Percentiles rank a stretch among this genome's conserved stretches.
These are phyloP conservation scores for Garrulus glandarius DNA, from an alignment of 2,797 vertebrate species.

Conservation along the genomic window DNA sequence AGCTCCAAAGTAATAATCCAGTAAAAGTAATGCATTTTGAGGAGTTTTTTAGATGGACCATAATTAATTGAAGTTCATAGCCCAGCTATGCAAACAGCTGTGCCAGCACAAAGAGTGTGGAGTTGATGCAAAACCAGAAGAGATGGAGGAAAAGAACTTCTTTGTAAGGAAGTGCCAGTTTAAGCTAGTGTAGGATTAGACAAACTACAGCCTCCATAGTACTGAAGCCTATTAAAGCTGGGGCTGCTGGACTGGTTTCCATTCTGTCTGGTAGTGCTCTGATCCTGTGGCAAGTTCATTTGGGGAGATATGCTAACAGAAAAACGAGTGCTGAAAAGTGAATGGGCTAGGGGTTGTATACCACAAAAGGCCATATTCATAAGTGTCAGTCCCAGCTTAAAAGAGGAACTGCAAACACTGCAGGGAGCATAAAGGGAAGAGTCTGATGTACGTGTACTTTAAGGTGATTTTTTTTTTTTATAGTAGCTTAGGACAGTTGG, in stretches of 20 bases:
- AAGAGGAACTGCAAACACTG: background rate
- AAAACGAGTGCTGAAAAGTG: background rate
- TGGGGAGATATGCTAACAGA: background rate
- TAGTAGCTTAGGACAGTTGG: background rate
- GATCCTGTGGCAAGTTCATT: background rate
- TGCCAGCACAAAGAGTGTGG: background rate
- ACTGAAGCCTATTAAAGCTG: background rate
- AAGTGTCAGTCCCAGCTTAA: background rate
- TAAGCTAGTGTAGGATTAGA: background rate
- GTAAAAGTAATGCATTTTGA: background rate
- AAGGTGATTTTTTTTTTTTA: background rate
- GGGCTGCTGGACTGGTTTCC: background rate
- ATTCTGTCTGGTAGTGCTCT: background rate
- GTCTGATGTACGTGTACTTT: background rate
- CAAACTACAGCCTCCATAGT: background rate
- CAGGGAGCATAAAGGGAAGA: background rate
- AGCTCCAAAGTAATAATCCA: background rate
- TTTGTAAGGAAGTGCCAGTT: background rate
- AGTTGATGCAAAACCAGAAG: background rate
- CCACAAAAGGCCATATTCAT: fast-evolving
- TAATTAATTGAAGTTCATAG: background rate
- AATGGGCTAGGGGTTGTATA: background rate
- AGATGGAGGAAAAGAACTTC: background rate
- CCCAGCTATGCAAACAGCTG: background rate
- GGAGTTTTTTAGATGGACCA: background rate